Conservation (phyloP, 2,113 vertebrate genomes). For the Oreamnos americanus region DNA sequence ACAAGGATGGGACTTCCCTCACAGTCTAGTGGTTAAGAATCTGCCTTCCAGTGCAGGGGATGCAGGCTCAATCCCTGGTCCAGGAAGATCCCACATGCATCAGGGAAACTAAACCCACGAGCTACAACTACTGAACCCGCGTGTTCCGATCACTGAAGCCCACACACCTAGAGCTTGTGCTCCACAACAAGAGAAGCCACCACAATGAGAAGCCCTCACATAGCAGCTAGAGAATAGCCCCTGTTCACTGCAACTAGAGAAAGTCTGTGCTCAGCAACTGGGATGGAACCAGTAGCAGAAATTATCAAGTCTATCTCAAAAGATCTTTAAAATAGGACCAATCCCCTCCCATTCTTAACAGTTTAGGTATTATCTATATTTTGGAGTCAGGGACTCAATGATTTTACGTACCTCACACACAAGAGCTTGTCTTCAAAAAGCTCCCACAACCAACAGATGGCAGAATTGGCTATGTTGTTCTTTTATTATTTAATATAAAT, state of each 20-base stretch:
- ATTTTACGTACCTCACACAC: background rate
- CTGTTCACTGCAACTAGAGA: background rate
- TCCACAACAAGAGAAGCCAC: background rate
- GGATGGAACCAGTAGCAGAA: background rate
- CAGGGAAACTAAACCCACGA: background rate
- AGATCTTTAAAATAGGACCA: background rate
- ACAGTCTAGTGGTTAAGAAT: background rate
- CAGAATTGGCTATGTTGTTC: background rate
- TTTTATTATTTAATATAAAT: background rate
- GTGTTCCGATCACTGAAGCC: accelerated
- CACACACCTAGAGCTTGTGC: background rate
- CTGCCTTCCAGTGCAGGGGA: background rate
- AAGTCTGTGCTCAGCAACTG: background rate
- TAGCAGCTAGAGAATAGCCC: background rate
- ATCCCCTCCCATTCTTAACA: background rate
- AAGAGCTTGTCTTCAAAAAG: background rate
- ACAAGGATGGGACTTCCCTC: background rate
- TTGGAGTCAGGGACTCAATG: background rate
- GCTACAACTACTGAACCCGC: background rate
- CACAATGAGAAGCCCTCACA: background rate
- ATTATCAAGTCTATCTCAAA: background rate
- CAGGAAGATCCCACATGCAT: background rate
- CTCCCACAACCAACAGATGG: slow-evolving; percentile 24
- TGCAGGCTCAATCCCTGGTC: background rate
- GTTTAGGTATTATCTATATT: background rate